Conservation (phyloP, 2,113 vertebrate species). For the Lamprotornis superbus region DNA sequence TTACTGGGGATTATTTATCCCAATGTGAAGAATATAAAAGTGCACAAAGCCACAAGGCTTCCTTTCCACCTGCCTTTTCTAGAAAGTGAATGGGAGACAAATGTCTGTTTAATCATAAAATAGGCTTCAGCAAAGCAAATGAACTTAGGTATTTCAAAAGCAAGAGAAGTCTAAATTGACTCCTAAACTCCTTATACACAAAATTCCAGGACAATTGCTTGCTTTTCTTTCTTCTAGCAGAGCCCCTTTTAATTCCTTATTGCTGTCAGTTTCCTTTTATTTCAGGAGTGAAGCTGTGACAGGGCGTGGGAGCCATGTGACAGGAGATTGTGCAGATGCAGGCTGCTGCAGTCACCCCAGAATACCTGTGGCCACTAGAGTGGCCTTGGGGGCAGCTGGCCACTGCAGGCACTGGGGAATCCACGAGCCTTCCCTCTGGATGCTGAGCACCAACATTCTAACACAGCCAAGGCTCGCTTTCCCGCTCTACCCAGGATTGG, state of each 20-base stretch:
- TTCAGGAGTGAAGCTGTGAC: background rate
- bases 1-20: background rate
- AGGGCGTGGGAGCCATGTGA: background rate
- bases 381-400: background rate
- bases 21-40: background rate
- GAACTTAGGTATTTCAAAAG: background rate
- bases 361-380: background rate
- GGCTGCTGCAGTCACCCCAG: background rate
- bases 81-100: background rate
- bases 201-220: background rate
- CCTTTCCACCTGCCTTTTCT: background rate
- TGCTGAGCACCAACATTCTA: background rate
- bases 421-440: fast-evolving
- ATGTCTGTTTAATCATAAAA: background rate
- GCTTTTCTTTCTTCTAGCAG: background rate
- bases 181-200: background rate
- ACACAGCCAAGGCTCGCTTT: background rate
- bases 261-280: conserved; percentile 34
- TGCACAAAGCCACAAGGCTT: background rate
- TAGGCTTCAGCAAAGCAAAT: background rate
- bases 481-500: background rate
- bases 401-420: background rate
- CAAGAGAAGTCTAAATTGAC: background rate
- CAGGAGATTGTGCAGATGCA: background rate
- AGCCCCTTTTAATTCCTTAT: background rate